Evolutionary conservation across 2,888 invertebrate species (phyloP).

Genomic region (Cerastis leucographa): DNA sequence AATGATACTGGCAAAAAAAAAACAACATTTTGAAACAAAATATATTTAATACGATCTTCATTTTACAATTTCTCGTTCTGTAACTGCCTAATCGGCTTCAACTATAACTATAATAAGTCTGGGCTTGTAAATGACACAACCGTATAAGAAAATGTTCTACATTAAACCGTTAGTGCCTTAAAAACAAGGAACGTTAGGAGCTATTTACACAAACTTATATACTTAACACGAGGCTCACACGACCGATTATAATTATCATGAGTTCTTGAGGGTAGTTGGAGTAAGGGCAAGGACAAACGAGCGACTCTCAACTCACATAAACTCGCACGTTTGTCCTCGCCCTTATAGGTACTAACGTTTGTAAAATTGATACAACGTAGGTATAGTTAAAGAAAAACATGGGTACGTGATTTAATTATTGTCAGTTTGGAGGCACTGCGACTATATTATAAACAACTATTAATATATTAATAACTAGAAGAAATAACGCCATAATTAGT

Average conservation of each 20-base stretch:
- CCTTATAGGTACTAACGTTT: background rate
- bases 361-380: background rate
- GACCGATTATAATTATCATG: slow-evolving; percentile 54
- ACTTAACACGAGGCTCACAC: slow-evolving; percentile 55
- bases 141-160: slow-evolving; percentile 81
- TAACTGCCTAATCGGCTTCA: slow-evolving; percentile 79
- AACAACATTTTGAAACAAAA: slow-evolving; percentile 83
- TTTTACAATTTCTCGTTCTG: slow-evolving; percentile 80
- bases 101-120: slow-evolving; percentile 79
- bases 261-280: background rate
- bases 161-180: slow-evolving; percentile 84
- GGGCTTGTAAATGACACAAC: slow-evolving; percentile 83
- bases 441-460: background rate
- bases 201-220: slow-evolving; percentile 82
- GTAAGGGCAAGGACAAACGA: background rate
- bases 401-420: slow-evolving; percentile 34
- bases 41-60: slow-evolving; percentile 88
- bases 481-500: background rate
- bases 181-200: slow-evolving; percentile 83
- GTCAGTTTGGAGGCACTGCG: slow-evolving; percentile 24
- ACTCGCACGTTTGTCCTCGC: background rate
- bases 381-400: slow-evolving; percentile 1
- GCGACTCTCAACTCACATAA: background rate
- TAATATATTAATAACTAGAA: slow-evolving; percentile 3
- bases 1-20: slow-evolving; percentile 4